Conservation (phyloP, 1,140 invertebrate genomes). For the Galleria mellonella region DNA sequence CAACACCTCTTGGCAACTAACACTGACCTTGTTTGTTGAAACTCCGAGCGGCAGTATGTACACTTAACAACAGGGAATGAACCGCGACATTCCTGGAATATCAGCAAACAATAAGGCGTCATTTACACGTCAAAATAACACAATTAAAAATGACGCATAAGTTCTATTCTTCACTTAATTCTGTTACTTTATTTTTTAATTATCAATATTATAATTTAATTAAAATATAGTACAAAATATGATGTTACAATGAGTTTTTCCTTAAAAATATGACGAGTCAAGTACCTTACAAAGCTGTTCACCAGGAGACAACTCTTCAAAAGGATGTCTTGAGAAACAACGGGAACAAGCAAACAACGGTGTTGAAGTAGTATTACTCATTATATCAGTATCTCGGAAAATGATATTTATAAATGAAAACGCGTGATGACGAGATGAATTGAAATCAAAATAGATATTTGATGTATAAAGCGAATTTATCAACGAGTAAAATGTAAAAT, state of each 20-base stretch:
- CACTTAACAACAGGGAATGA: constrained; percentile 96
- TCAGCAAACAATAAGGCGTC: constrained; percentile 35
- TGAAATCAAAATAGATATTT: no score
- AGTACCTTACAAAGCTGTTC: constrained; percentile 97
- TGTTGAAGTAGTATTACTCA: constrained; percentile 51
- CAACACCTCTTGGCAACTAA: constrained; percentile 13
- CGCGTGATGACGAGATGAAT: no score
- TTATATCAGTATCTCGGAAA: constrained; percentile 10
- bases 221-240: neutral
- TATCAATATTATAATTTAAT: neutral
- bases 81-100: constrained; percentile 93
- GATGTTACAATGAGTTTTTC: no score
- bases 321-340: constrained; percentile 95
- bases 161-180: neutral
- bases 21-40: constrained; percentile 94
- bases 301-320: constrained; percentile 94
- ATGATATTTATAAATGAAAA: constrained; percentile 7
- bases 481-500: no score
- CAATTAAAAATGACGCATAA: constrained; percentile 10
- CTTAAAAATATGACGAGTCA: neutral
- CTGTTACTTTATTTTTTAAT: neutral
- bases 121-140: constrained; percentile 52
- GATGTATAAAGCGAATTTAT: no score
- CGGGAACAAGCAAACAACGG: constrained; percentile 93
- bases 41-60: constrained; percentile 97